Percentiles rank a stretch among this genome's conserved stretches.
phyloP scores from a whole-genome alignment of 2,888 invertebrate species.

The Troglohyphantes excavatus region DNA sequence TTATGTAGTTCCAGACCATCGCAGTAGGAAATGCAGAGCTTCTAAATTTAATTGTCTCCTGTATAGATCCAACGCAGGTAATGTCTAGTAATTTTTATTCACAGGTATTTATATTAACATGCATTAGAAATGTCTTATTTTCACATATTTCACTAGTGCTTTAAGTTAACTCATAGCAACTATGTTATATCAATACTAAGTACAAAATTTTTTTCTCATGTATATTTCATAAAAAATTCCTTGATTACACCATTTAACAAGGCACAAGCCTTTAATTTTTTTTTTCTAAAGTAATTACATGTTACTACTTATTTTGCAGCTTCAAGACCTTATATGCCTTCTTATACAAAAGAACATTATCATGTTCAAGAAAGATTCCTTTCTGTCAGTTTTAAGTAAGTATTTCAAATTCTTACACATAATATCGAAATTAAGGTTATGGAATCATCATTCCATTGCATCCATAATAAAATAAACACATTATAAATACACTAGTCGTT shows the following conservation, averaged over 20 bases:
- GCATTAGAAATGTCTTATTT: too few species aligned
- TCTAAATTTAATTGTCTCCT: constrained; percentile 93
- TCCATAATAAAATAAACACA: too few species aligned
- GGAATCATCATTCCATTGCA: background rate
- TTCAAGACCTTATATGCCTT: constrained; percentile 94
- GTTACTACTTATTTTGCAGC: constrained; percentile 86
- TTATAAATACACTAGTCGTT: too few species aligned
- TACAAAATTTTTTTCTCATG: constrained; percentile 14
- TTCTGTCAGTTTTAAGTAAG: constrained; percentile 83
- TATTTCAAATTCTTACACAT: constrained; percentile 41
- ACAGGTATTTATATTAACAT: too few species aligned
- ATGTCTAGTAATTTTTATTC: too few species aligned
- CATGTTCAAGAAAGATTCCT: constrained; percentile 84
- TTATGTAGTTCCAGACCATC: constrained; percentile 88
- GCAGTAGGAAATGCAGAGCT: constrained; percentile 94
- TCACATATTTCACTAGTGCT: too few species aligned
- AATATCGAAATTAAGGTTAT: background rate
- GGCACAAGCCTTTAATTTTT: too few species aligned
- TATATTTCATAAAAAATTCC: background rate
- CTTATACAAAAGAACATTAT: constrained; percentile 91
- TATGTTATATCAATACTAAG: background rate
- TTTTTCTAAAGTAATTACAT: too few species aligned
- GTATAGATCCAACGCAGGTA: constrained; percentile 89
- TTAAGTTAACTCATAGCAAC: too few species aligned
- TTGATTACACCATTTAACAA: too few species aligned